Conservation (phyloP, 2,888 invertebrate species). For the Lasioglossum vierecki region DNA sequence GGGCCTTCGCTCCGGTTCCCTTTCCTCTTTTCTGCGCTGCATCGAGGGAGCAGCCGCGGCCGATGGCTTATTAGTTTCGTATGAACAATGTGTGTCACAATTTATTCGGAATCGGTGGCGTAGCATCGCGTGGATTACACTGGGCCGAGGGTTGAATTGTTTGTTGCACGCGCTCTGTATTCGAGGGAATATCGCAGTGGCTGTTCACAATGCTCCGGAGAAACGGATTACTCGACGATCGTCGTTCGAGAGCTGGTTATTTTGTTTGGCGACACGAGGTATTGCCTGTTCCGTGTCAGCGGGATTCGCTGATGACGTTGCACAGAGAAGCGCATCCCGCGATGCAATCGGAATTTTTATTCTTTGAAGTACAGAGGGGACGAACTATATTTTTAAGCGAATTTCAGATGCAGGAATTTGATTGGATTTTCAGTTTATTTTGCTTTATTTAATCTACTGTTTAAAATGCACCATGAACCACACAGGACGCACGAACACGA, state of each 20-base stretch:
- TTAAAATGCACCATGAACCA: too few relatives aligned
- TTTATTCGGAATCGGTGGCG: slow-evolving; percentile 44
- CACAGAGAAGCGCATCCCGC: neutral
- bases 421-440: neutral
- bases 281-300: neutral
- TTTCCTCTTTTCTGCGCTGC: slow-evolving; percentile 22
- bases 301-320: neutral
- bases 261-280: neutral
- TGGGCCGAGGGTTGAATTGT: neutral
- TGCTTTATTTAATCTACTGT: neutral
- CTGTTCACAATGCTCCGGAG: neutral
- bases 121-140: neutral
- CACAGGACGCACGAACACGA: too few relatives aligned
- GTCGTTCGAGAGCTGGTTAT: neutral
- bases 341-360: neutral
- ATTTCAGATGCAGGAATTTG: neutral
- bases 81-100: slow-evolving; percentile 57
- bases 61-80: slow-evolving; percentile 67
- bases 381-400: neutral
- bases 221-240: neutral
- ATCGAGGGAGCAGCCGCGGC: slow-evolving; percentile 20
- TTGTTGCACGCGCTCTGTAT: neutral
- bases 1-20: neutral
- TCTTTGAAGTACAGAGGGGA: neutral
- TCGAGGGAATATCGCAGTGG: neutral